These are phyloP conservation scores for Nebria ingens DNA, from an alignment of 1,140 invertebrate species.

Conservation along the genomic window DNA sequence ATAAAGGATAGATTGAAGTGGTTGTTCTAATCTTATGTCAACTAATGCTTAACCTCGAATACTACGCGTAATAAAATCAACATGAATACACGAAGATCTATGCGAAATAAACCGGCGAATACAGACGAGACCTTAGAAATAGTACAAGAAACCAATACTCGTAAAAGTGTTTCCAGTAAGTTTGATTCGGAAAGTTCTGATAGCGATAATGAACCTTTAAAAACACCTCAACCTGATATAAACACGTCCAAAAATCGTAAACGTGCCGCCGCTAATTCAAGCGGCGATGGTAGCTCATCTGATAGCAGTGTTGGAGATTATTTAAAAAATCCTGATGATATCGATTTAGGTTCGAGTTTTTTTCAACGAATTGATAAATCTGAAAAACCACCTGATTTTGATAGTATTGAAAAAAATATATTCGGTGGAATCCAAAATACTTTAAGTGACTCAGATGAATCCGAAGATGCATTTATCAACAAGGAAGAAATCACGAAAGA, in stretches of 20 bases:
- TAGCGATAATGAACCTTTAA: no score
- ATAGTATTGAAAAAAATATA: conserved; percentile 29
- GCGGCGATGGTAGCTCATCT: conserved; percentile 32
- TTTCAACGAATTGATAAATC: conserved; percentile 21
- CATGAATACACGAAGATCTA: no score
- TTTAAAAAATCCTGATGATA: conserved; percentile 31
- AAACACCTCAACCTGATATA: no score
- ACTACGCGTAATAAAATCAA: no score
- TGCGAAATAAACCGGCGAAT: no score
- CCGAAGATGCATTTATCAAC: conserved; percentile 24
- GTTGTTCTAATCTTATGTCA: no score
- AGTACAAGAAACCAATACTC: no score
- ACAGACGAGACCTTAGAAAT: no score
- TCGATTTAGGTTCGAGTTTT: conserved; percentile 37
- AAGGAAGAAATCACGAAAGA: conserved; percentile 28
- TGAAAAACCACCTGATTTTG: conserved; percentile 21
- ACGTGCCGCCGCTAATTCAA: conserved; percentile 13
- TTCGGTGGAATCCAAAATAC: conserved; percentile 18
- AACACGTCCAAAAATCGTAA: neutral
- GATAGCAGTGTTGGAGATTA: conserved; percentile 40
- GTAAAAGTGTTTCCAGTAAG: no score
- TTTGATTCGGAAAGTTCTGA: no score
- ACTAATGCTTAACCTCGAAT: no score
- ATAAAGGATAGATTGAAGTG: no score
- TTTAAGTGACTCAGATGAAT: conserved; percentile 29